Evolutionary conservation across 2,888 invertebrate genomes (phyloP).

Genomic region (Ichneumon xanthorius): DNA sequence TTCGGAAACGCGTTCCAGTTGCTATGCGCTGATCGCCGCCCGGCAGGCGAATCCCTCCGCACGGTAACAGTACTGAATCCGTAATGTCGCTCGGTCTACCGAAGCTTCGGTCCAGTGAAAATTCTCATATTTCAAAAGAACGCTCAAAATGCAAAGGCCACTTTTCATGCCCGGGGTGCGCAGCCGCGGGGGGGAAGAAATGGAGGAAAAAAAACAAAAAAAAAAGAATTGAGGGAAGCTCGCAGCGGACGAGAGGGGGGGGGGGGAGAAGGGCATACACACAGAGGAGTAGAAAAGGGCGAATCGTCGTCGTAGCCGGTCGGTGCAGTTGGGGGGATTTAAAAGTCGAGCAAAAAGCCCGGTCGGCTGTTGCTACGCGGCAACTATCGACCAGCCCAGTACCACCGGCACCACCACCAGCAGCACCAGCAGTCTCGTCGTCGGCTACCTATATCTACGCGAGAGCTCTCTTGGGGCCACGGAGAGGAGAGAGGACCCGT

Average conservation of each 20-base stretch:
- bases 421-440: constrained; percentile 60
- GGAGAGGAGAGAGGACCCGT: constrained; percentile 61
- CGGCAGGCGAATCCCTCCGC: not conserved
- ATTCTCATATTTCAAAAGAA: constrained; percentile 32
- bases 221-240: constrained; percentile 17
- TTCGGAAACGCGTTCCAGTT: constrained; percentile 18
- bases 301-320: constrained; percentile 51
- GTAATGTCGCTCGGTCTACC: not conserved
- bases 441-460: constrained; percentile 53
- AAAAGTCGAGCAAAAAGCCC: constrained; percentile 78
- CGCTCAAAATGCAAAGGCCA: constrained; percentile 28
- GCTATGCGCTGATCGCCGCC: constrained; percentile 26
- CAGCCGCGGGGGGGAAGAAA: constrained; percentile 4
- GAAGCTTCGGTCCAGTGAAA: not conserved
- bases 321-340: constrained; percentile 70
- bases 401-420: constrained; percentile 52
- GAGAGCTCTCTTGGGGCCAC: constrained; percentile 69
- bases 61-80: constrained; percentile 7
- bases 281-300: constrained; percentile 43
- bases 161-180: not conserved
- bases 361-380: constrained; percentile 80
- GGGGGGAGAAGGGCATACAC: constrained; percentile 10
- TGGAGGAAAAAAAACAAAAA: not conserved
- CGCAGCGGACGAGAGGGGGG: constrained; percentile 3
- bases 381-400: constrained; percentile 79